phyloP scores from a whole-genome alignment of 2,888 invertebrate species.

The Pherbina coryleti region DNA sequence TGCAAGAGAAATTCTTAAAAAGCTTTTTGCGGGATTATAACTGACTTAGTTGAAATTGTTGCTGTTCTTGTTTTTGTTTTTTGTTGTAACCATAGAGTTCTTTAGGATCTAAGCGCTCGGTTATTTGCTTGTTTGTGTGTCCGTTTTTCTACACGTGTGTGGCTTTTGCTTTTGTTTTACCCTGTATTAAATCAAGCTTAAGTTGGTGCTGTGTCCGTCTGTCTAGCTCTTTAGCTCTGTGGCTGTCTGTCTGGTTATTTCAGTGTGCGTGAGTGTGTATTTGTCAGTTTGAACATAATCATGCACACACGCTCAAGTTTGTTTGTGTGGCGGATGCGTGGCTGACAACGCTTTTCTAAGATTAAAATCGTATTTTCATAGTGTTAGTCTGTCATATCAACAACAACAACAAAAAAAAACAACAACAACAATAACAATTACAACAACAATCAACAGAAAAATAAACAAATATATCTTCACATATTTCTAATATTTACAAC shows the following conservation, averaged over 20 bases:
- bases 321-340: constrained; percentile 10
- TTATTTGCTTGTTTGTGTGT: neutral
- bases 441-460: neutral
- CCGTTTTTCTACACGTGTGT: neutral
- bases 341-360: constrained; percentile 16
- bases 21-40: constrained; percentile 40
- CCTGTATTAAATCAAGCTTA: neutral
- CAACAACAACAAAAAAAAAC: constrained; percentile 8
- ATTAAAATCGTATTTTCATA: constrained; percentile 35
- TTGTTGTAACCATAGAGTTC: neutral
- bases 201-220: neutral
- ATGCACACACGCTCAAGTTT: no score
- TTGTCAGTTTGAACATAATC: neutral
- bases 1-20: constrained; percentile 30
- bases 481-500: neutral
- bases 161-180: neutral
- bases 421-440: neutral
- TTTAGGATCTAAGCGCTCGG: no score
- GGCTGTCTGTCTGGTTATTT: neutral
- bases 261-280: neutral
- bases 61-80: constrained; percentile 14
- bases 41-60: constrained; percentile 28
- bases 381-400: neutral
- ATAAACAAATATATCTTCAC: neutral
- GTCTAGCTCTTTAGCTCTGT: neutral